Conservation (phyloP, 1,140 invertebrate species). For the Drosophila fuyamai region DNA sequence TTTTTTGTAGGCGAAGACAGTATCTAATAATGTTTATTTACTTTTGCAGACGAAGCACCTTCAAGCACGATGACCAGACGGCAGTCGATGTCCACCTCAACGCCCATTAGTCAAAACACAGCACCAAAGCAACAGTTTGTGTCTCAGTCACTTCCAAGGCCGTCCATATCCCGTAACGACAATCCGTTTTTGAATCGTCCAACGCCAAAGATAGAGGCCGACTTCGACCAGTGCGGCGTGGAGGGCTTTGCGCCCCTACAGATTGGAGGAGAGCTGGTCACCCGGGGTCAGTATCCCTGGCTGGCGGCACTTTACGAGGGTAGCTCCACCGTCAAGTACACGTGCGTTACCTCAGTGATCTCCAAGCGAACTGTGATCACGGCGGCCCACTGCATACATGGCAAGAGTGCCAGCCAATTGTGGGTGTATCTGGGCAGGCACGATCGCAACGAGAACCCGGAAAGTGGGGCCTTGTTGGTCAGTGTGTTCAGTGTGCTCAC, state of each 20-base stretch:
- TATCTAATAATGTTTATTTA: neutral
- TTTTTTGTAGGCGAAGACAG: neutral
- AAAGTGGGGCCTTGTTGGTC: neutral
- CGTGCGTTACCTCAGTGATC: slow-evolving; percentile 15
- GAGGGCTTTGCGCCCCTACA: slow-evolving; percentile 53
- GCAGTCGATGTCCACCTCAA: slow-evolving; percentile 18
- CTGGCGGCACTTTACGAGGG: slow-evolving; percentile 13
- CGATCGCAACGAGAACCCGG: slow-evolving; percentile 12
- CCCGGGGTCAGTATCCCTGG: slow-evolving; percentile 20
- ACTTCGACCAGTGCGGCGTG: slow-evolving; percentile 36
- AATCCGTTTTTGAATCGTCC: slow-evolving; percentile 33
- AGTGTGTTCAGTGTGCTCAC: slow-evolving; percentile 7
- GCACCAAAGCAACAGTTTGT: neutral
- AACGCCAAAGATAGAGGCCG: neutral
- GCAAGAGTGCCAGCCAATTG: neutral
- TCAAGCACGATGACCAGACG: slow-evolving; percentile 45
- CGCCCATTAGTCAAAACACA: slow-evolving; percentile 1
- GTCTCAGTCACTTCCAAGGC: too few relatives aligned
- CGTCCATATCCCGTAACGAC: neutral
- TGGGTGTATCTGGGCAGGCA: slow-evolving; percentile 20
- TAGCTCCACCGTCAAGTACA: neutral
- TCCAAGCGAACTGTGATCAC: slow-evolving; percentile 22
- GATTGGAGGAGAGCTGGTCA: slow-evolving; percentile 85
- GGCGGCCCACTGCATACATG: slow-evolving; percentile 20
- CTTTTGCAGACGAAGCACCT: slow-evolving; percentile 38